Evolutionary conservation across 1,140 invertebrate genomes (phyloP), one percentile per base, ranked within the genome.

Genomic region (Sminthurides bifidus): DNA sequence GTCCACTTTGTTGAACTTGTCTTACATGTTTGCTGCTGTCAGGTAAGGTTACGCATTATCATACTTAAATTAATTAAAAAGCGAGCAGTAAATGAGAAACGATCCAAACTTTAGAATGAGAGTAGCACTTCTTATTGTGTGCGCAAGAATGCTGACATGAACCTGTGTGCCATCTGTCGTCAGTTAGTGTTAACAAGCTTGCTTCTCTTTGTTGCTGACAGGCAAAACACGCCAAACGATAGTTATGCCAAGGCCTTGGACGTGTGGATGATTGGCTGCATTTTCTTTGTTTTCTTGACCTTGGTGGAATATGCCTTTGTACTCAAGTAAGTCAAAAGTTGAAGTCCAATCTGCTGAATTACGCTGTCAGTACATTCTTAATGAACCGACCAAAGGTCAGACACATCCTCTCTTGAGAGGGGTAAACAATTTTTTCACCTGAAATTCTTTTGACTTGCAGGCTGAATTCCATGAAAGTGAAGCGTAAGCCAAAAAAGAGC

Each of bases 221-320:
- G 77, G 66, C 77, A 78, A 65, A 79, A 78, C 67, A 79, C 78
- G 6, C 77, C 77, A 3, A 76, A 76, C 60, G 77, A 77, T 0
- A 68, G 79, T n/a, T 79, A 80, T 64, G 68, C 81, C 29, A 82
- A 83, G 66, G 80, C 79, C 58, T 78, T 83, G 21, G 82, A 84
- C 67, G 76, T 83, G 21, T 84, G 82, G 82, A 75, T 82, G 67
- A 77, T 81, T 59, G 78, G 75, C 6, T 84, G 83, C 68, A 80
- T 82, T 4, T 69, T 81, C 31, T 84, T 85, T 69, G 81, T 84
- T 17, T 84, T 84, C 67, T 70, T 80, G 8, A 78, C 81, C 0
- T 69, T 85, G n/a, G 69, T 83, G 48, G 82, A 85, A 68, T 85
- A 81, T 69, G 81, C 81, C 56, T 74, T 82, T 59, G 79, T 83